Conservation (phyloP, 2,113 vertebrate species). For the Muscicapa adusta region DNA sequence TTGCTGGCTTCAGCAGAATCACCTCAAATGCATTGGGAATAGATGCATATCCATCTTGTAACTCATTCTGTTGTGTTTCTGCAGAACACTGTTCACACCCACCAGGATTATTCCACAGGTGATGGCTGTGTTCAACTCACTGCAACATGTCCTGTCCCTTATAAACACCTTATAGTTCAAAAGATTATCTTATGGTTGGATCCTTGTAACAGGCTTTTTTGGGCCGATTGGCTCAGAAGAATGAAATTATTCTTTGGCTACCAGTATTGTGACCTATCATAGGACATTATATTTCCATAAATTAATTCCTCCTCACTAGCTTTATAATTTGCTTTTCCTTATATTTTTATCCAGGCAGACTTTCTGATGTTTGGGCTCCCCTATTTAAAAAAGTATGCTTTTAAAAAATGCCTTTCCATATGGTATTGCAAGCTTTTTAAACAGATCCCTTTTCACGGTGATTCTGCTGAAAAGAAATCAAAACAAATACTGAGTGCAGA, state of each 20-base stretch:
- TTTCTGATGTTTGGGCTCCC: background rate
- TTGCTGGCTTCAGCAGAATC: background rate
- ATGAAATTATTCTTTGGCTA: background rate
- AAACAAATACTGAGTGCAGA: background rate
- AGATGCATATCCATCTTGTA: background rate
- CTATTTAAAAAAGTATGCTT: background rate
- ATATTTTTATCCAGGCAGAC: background rate
- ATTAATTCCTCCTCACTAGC: background rate
- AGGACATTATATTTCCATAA: background rate
- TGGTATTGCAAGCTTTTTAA: background rate
- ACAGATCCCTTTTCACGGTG: background rate
- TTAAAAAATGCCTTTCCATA: background rate
- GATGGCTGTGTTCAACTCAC: background rate
- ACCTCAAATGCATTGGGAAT: background rate
- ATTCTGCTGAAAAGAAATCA: background rate
- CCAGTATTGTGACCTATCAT: background rate
- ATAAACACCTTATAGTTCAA: background rate
- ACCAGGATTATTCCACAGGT: rapidly evolving
- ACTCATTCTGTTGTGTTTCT: background rate
- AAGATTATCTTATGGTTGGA: background rate
- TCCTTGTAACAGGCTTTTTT: background rate
- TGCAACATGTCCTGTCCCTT: background rate
- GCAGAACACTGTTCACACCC: background rate
- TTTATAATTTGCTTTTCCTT: background rate
- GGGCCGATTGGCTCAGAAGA: background rate